A percentile compares a stretch with the other conserved stretches of the same genome.
These are phyloP conservation scores for Nomada fabriciana DNA, from an alignment of 2,888 invertebrate species.

Conservation along the genomic window DNA sequence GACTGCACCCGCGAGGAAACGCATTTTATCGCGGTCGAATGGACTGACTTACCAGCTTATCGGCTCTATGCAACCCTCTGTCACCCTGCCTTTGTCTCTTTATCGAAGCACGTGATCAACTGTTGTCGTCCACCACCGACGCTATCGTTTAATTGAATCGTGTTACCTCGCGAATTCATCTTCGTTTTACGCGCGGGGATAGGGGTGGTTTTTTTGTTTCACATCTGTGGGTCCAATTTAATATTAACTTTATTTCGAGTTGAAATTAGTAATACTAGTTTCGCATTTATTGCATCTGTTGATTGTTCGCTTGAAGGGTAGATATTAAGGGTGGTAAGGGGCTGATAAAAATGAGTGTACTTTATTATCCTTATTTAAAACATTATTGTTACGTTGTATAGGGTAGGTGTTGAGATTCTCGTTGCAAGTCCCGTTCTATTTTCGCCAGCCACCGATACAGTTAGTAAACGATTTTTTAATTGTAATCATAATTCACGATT, in stretches of 20 bases:
- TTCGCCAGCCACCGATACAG: too few relatives aligned
- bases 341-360: too few relatives aligned
- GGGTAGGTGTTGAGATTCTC: background rate
- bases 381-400: too few relatives aligned
- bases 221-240: too few relatives aligned
- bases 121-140: conserved; percentile 20
- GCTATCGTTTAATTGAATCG: conserved; percentile 39
- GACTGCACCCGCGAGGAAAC: conserved; percentile 69
- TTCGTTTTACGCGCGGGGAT: background rate
- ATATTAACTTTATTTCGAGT: too few relatives aligned
- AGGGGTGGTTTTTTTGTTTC: background rate
- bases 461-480: too few relatives aligned
- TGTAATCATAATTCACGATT: background rate
- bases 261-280: too few relatives aligned
- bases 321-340: too few relatives aligned
- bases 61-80: conserved; percentile 34
- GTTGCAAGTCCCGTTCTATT: too few relatives aligned
- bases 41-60: conserved; percentile 64
- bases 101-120: conserved; percentile 27
- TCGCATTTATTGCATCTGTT: background rate
- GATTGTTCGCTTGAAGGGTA: background rate
- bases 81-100: conserved; percentile 19
- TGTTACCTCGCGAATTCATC: conserved; percentile 5
- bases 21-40: conserved; percentile 74
- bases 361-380: too few relatives aligned